Evolutionary conservation across 2,888 invertebrate genomes (phyloP), one percentile per base, ranked within the genome.

Genomic region (Trimorus sp.): DNA sequence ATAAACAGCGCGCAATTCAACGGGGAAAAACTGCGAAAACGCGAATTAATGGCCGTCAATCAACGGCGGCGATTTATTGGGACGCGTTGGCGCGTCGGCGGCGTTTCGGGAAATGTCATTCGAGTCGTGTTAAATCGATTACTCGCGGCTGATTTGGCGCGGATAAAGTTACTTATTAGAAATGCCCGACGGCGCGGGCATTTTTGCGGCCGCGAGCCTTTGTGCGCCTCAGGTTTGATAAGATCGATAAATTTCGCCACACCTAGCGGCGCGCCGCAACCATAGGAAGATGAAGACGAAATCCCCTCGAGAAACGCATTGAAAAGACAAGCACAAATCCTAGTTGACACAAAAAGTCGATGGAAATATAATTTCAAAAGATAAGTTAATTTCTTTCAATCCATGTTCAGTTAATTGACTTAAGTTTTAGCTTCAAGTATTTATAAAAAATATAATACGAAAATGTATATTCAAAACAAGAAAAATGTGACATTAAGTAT

Each of bases 241-340:
- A 49, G 62, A 62, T 62, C 49, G 14, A 62, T 62, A 49, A 62
- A 49, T 62, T 62, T 62, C 42, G 49, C 49, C 62, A 49, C 49
- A 62, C 62, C 62, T 7, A 14, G 37, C 12, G 84, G 84, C n/a
- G 85, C 79, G 26, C 78, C 83, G 4, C 87, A 85, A 73, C 85
- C 81, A 4, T 95, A 96, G 0, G 97, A 97, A 78, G 97, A 97
- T 83, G 97, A 97, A 87, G 96, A 96, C 83, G 97, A 97, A 88
- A 95, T 97, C 54, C 97, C 97, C 0, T 96, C 97, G 0, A 93
- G 97, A 62, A 95, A 94, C 82, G 95, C 94, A 89, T 92, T 97
- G 78, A 97, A 97, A 92, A 93, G 96, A 76, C 97, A 97, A 90
- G 96, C 97, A 0, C 96, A 96, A 88, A 91, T 97, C 16, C 96